phyloP scores from a whole-genome alignment of 1,140 invertebrate genomes.

The Orius insidiosus region DNA sequence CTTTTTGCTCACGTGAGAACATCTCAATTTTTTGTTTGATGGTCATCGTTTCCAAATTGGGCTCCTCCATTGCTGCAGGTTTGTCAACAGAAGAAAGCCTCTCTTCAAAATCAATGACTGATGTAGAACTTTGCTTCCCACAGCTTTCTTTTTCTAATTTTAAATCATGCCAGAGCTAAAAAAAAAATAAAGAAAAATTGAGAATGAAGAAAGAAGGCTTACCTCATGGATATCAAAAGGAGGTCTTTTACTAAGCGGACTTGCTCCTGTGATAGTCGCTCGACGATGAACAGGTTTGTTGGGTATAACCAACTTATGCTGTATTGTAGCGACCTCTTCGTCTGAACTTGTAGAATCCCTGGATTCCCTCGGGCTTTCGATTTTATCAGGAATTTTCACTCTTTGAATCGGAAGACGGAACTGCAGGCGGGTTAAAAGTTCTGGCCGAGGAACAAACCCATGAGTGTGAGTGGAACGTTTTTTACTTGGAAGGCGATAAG shows the following conservation, averaged over 20 bases:
- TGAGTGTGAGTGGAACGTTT: conserved; percentile 46
- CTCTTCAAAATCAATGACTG: conserved; percentile 16
- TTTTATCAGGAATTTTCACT: background rate
- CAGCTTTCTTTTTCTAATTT: conserved; percentile 27
- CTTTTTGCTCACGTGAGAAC: conserved; percentile 16
- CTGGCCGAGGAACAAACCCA: conserved; percentile 43
- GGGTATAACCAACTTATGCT: conserved; percentile 14
- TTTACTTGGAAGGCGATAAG: conserved; percentile 56
- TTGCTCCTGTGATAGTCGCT: conserved; percentile 74
- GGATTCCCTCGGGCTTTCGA: conserved; percentile 5
- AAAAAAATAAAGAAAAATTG: conserved; percentile 17
- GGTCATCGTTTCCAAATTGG: conserved; percentile 5
- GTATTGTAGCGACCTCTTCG: conserved; percentile 11
- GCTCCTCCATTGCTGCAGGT: background rate
- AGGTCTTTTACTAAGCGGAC: conserved; percentile 45
- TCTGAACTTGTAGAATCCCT: conserved; percentile 9
- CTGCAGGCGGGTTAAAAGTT: conserved; percentile 43
- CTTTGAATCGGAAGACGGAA: conserved; percentile 36
- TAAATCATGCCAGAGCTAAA: conserved; percentile 46
- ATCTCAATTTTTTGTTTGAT: conserved; percentile 20
- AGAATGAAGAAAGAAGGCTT: too few species aligned
- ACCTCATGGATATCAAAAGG: conserved; percentile 47
- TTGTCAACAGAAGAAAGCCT: conserved; percentile 9
- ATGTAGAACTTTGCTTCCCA: conserved; percentile 14
- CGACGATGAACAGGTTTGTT: conserved; percentile 49